A percentile compares a stretch with the other conserved stretches of the same genome.
Evolutionary conservation across 23 tunicate genomes (phyloP).

Genomic region (Diplosoma virens): DNA sequence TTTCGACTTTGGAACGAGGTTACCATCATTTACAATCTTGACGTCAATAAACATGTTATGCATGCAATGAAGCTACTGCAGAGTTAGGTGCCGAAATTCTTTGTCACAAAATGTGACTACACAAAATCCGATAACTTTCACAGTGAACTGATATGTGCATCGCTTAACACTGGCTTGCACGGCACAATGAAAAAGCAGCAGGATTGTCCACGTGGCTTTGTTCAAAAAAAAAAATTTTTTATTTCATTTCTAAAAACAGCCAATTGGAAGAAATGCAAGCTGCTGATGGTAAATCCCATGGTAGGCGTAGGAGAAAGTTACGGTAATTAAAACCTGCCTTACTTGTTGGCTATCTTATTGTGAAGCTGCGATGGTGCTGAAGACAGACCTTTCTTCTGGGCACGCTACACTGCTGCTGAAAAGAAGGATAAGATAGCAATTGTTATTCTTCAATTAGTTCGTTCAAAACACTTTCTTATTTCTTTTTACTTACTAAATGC

Average conservation of each 20-base stretch:
- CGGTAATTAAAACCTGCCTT: slow-evolving; percentile 14
- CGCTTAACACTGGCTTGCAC: slow-evolving; percentile 15
- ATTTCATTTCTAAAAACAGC: slow-evolving; percentile 7
- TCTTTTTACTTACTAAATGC: slow-evolving; percentile 11
- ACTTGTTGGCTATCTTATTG: slow-evolving; percentile 24
- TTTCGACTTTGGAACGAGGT: slow-evolving; percentile 22
- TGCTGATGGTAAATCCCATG: slow-evolving; percentile 17
- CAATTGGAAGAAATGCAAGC: slow-evolving; percentile 18
- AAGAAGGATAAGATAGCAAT: slow-evolving; percentile 24
- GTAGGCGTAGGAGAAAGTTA: slow-evolving; percentile 14
- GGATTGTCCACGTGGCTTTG: slow-evolving; percentile 18
- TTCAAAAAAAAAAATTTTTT: background rate
- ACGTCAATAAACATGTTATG: background rate
- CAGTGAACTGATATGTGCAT: slow-evolving; percentile 25
- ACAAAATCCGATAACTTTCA: slow-evolving; percentile 23
- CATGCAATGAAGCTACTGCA: slow-evolving; percentile 6
- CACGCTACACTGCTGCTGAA: slow-evolving; percentile 17
- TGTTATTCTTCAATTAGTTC: slow-evolving; percentile 20
- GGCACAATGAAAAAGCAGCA: slow-evolving; percentile 12
- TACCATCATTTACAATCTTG: background rate
- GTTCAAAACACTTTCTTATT: slow-evolving; percentile 26
- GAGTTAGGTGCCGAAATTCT: background rate
- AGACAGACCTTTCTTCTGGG: slow-evolving; percentile 10
- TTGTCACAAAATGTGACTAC: slow-evolving; percentile 12
- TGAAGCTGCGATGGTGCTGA: slow-evolving; percentile 11